These are phyloP conservation scores for Alectura lathami DNA, from an alignment of 2,113 vertebrate species.

Conservation along the genomic window DNA sequence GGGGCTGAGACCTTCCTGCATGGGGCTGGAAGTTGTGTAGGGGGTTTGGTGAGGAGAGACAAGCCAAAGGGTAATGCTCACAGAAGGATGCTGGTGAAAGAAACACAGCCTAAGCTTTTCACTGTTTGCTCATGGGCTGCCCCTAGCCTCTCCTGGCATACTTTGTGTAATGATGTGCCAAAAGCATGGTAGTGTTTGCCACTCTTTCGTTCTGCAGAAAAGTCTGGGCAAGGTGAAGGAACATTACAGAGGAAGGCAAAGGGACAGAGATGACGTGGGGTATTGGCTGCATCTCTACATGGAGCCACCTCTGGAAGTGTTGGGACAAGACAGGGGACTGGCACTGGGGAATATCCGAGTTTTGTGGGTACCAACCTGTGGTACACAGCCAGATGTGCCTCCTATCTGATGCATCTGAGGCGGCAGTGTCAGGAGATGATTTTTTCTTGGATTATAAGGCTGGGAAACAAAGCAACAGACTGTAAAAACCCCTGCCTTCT, in stretches of 20 bases:
- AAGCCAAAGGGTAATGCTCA: background rate
- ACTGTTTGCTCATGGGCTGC: background rate
- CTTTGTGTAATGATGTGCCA: background rate
- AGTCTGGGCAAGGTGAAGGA: background rate
- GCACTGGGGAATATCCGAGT: background rate
- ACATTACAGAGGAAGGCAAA: background rate
- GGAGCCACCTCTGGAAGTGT: background rate
- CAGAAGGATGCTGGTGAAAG: background rate
- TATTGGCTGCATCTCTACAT: background rate
- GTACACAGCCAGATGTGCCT: background rate
- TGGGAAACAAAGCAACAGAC: constrained; percentile 19
- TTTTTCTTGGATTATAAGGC: constrained; percentile 20
- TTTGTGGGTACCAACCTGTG: background rate
- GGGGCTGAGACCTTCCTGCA: background rate
- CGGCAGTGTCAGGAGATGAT: constrained; percentile 2
- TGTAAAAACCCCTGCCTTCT: constrained; percentile 23
- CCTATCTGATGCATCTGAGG: background rate
- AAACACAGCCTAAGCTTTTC: background rate
- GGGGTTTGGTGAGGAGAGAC: background rate
- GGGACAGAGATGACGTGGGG: background rate
- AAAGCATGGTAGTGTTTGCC: background rate
- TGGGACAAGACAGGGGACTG: background rate
- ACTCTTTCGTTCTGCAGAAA: background rate
- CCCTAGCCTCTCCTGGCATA: background rate
- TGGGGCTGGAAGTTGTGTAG: background rate